These are phyloP conservation scores for Desoria tigrina DNA, from an alignment of 2,888 invertebrate genomes.

Conservation along the genomic window DNA sequence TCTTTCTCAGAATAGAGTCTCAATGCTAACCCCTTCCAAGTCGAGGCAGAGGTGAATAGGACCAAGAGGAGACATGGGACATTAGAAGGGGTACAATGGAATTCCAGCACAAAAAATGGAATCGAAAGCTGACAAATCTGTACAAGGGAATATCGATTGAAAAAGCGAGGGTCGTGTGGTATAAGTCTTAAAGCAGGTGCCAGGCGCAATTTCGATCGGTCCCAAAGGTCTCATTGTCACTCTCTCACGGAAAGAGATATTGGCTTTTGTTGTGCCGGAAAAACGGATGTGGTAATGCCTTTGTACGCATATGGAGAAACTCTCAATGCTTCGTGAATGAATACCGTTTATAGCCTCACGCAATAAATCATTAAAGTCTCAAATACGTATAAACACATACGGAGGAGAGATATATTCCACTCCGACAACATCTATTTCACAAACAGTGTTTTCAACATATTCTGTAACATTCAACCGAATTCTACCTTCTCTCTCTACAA, in stretches of 20 bases:
- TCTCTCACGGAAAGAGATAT: constrained; percentile 39
- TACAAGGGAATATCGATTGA: constrained; percentile 33
- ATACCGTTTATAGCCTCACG: constrained; percentile 36
- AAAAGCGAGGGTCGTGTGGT: constrained; percentile 9
- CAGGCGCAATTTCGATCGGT: constrained; percentile 49
- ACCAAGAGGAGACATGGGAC: too few species aligned
- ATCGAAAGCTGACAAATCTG: constrained; percentile 25
- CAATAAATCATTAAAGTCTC: constrained; percentile 43
- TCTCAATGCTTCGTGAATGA: constrained; percentile 41
- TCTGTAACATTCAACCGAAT: neutral
- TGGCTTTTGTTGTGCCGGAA: constrained; percentile 32
- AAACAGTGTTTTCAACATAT: neutral
- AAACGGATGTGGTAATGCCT: constrained; percentile 35
- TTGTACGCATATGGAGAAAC: constrained; percentile 25
- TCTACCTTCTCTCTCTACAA: neutral
- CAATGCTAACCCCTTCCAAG: too few species aligned
- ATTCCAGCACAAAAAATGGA: constrained; percentile 1
- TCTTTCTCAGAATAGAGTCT: too few species aligned
- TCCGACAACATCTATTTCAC: neutral
- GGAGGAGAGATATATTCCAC: neutral
- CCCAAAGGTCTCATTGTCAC: constrained; percentile 53
- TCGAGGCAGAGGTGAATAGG: too few species aligned
- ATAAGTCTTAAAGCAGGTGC: constrained; percentile 48
- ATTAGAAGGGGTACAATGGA: neutral
- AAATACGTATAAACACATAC: constrained; percentile 17